Conservation (phyloP, 2,113 vertebrate species). For the Phrynosoma blainvillii region DNA sequence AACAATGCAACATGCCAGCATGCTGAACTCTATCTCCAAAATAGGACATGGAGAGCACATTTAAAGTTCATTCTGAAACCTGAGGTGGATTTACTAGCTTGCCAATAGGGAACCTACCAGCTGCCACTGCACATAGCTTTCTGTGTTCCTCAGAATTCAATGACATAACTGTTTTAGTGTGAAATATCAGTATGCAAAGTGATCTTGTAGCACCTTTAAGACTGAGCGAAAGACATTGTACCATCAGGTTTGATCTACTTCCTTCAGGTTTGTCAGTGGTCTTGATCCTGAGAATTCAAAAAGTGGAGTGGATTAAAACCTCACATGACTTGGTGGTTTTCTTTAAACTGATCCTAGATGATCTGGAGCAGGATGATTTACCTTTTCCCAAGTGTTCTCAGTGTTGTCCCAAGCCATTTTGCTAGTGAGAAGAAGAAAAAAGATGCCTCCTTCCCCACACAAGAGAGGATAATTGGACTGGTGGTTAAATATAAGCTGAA, state of each 20-base stretch:
- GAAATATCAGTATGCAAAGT: too few species aligned
- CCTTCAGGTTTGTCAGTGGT: neutral
- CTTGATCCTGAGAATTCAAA: neutral
- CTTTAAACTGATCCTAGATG: neutral
- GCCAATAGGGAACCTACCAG: too few species aligned
- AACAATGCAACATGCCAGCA: too few species aligned
- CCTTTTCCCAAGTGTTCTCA: neutral
- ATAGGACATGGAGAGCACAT: too few species aligned
- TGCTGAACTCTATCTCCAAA: too few species aligned
- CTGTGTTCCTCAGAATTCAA: neutral
- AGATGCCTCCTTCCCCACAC: neutral
- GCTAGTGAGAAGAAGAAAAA: neutral
- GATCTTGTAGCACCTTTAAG: too few species aligned
- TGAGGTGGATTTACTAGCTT: too few species aligned
- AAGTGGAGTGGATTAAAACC: neutral
- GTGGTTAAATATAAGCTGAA: neutral
- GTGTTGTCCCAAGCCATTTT: neutral
- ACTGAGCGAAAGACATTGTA: too few species aligned
- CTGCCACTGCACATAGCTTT: neutral
- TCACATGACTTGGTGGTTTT: neutral
- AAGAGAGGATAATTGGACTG: neutral
- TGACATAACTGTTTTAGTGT: too few species aligned
- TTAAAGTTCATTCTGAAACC: too few species aligned
- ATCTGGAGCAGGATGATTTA: neutral
- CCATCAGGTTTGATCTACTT: too few species aligned